These are phyloP conservation scores for Chaetorhynchus papuensis DNA, from an alignment of 2,113 vertebrate genomes.

Conservation along the genomic window DNA sequence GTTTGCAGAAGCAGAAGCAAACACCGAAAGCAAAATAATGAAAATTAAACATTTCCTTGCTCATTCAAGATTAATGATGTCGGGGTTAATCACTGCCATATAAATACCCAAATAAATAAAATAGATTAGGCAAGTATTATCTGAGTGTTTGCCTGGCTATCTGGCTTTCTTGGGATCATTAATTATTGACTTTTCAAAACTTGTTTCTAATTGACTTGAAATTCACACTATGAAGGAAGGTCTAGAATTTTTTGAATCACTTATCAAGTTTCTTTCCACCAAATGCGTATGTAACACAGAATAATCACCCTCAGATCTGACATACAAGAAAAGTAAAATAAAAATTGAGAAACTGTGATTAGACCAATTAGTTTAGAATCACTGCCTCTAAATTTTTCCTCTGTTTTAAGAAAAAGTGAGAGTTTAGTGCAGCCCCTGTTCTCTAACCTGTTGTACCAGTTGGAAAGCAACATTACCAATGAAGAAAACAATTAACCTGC, in stretches of 20 bases:
- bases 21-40: neutral
- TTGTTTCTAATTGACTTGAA: neutral
- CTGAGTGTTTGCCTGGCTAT: neutral
- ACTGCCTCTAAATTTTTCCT: neutral
- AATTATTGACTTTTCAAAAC: neutral
- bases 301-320: neutral
- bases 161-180: neutral
- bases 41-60: constrained; percentile 17
- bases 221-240: neutral
- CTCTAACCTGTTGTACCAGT: neutral
- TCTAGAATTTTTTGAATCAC: neutral
- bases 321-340: neutral
- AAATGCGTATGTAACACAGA: neutral
- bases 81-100: neutral
- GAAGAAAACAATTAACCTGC: neutral
- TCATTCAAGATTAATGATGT: constrained; percentile 12
- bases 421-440: neutral
- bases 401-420: neutral
- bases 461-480: neutral
- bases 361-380: neutral
- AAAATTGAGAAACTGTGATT: neutral
- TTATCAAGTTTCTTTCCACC: neutral
- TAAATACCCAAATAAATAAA: constrained; percentile 17
- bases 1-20: constrained; percentile 21
- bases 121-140: neutral